Conservation (phyloP, 2,113 vertebrate species). For the Rhinolophus ferrumequinum region DNA sequence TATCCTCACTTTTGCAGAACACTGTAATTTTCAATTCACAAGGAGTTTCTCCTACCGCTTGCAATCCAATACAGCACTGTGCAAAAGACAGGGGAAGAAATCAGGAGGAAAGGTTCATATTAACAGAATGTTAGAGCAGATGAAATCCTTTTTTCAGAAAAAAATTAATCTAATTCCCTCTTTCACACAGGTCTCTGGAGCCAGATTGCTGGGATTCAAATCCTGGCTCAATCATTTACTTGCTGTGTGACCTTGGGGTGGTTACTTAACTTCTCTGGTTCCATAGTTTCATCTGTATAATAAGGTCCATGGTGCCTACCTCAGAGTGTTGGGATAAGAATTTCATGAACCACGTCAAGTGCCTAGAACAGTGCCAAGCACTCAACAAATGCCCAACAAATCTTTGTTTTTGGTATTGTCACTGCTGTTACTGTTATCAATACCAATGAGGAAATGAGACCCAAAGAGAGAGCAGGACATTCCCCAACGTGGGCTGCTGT, state of each 20-base stretch:
- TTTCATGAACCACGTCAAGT: not conserved
- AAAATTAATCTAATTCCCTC: not conserved
- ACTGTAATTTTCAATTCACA: not conserved
- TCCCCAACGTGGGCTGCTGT: not conserved
- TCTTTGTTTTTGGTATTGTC: not conserved
- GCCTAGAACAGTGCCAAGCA: not conserved
- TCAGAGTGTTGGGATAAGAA: not conserved
- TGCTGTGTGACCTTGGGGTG: not conserved
- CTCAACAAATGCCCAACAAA: not conserved
- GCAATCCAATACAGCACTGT: not conserved
- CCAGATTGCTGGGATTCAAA: not conserved
- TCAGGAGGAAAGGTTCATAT: not conserved
- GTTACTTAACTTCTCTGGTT: not conserved
- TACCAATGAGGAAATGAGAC: not conserved
- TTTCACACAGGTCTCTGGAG: not conserved
- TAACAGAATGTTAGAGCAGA: not conserved
- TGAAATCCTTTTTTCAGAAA: not conserved
- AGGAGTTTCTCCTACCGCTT: not conserved
- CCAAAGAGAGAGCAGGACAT: not conserved
- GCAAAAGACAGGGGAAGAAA: not conserved
- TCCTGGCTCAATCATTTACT: rapidly evolving
- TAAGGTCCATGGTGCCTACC: not conserved
- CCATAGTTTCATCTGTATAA: rapidly evolving
- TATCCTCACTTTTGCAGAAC: not conserved
- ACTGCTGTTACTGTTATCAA: not conserved